phyloP scores from a whole-genome alignment of 2,797 vertebrate genomes.

The Molossus molossus region DNA sequence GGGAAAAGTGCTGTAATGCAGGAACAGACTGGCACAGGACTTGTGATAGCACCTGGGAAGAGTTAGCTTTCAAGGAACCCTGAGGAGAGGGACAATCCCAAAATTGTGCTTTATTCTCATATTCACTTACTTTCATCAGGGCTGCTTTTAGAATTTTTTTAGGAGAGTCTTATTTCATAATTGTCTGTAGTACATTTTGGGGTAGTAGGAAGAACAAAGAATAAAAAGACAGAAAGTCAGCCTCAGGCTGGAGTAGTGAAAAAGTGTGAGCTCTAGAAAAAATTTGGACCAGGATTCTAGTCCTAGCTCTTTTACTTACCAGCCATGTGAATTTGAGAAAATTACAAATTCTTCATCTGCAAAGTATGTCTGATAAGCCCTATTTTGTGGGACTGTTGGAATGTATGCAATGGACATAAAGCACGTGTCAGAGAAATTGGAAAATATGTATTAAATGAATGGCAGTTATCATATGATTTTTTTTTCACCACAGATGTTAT shows the following conservation, averaged over 20 bases:
- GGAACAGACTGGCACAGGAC: neutral
- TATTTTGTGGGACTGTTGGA: neutral
- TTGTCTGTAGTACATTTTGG: neutral
- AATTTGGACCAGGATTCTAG: neutral
- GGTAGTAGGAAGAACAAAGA: neutral
- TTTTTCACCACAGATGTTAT: neutral
- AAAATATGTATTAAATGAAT: slow-evolving; percentile 48
- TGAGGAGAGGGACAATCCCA: neutral
- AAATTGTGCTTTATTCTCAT: neutral
- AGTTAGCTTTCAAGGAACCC: neutral
- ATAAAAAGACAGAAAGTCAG: neutral
- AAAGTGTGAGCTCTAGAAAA: neutral
- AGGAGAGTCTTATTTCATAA: neutral
- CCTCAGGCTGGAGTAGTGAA: neutral
- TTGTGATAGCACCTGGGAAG: neutral
- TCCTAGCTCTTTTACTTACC: neutral
- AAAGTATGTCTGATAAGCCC: neutral
- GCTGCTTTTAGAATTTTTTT: neutral
- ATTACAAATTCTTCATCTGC: slow-evolving; percentile 35
- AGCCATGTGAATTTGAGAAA: slow-evolving; percentile 18
- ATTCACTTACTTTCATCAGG: slow-evolving; percentile 8
- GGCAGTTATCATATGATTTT: neutral
- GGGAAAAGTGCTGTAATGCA: neutral
- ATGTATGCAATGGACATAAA: slow-evolving; percentile 12
- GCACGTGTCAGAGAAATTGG: slow-evolving; percentile 3